A percentile compares a stretch with the other conserved stretches of the same genome.
phyloP scores from a whole-genome alignment of 2,888 invertebrate species.

The Lathronympha strigana region DNA sequence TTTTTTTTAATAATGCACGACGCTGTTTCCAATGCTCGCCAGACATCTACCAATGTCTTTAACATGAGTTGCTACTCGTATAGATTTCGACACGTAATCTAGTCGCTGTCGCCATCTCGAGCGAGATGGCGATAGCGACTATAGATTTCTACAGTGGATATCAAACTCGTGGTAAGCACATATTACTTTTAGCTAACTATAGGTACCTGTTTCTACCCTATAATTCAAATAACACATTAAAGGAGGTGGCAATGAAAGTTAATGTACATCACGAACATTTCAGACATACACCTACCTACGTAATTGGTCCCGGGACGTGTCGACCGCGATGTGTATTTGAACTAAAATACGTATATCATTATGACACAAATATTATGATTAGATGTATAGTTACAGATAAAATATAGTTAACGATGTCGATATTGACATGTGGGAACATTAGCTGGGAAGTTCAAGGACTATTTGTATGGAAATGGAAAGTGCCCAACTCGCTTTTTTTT shows the following conservation, averaged over 20 bases:
- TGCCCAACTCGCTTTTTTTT: slow-evolving; percentile 1
- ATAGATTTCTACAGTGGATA: no score
- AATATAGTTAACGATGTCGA: slow-evolving; percentile 34
- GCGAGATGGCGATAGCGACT: no score
- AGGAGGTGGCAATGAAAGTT: not conserved
- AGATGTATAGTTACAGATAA: slow-evolving; percentile 38
- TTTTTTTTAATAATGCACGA: not conserved
- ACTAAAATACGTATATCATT: slow-evolving; percentile 30
- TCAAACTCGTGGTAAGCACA: no score
- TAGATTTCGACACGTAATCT: no score
- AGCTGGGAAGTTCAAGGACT: slow-evolving; percentile 36
- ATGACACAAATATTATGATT: slow-evolving; percentile 32
- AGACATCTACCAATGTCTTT: not conserved
- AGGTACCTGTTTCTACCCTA: no score
- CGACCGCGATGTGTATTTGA: slow-evolving; percentile 14
- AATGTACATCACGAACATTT: not conserved
- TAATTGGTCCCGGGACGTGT: slow-evolving; percentile 12
- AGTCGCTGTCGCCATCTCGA: no score
- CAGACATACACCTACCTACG: no score
- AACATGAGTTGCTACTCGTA: no score
- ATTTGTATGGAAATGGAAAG: slow-evolving; percentile 24
- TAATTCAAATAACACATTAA: no score
- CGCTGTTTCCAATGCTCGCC: not conserved
- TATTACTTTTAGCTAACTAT: no score
- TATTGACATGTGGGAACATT: slow-evolving; percentile 32